phyloP scores from a whole-genome alignment of 2,113 vertebrate genomes.

The Epinephelus fuscoguttatus region DNA sequence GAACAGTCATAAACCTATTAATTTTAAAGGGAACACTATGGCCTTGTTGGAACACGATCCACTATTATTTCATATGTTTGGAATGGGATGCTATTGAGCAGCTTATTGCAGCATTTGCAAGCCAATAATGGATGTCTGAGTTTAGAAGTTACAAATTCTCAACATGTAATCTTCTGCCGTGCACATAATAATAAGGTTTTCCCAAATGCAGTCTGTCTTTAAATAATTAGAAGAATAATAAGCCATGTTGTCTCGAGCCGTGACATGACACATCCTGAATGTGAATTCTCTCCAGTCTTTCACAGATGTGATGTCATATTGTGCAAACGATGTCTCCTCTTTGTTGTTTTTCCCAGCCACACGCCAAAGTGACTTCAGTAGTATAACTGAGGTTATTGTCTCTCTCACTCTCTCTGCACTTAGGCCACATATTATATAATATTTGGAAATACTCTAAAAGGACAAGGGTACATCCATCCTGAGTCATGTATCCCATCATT shows the following conservation, averaged over 20 bases:
- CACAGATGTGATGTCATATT: slow-evolving; percentile 36
- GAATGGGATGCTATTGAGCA: slow-evolving; percentile 26
- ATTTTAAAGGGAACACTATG: slow-evolving; percentile 30
- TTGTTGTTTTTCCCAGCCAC: slow-evolving; percentile 19
- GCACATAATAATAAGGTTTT: neutral
- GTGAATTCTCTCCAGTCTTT: neutral
- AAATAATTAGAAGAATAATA: neutral
- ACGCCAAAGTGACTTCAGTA: slow-evolving; percentile 7
- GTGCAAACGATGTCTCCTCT: slow-evolving; percentile 9
- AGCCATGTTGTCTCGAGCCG: neutral
- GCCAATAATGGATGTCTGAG: slow-evolving; percentile 26
- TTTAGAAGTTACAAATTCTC: slow-evolving; percentile 8
- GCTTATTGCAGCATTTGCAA: slow-evolving; percentile 36
- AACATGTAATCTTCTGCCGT: neutral
- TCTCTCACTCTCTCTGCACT: neutral
- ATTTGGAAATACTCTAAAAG: neutral
- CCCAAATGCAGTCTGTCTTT: neutral
- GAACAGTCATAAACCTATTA: slow-evolving; percentile 50
- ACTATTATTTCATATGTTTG: slow-evolving; percentile 30
- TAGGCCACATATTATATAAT: neutral
- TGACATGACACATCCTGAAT: neutral
- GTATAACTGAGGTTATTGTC: slow-evolving; percentile 19
- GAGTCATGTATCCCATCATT: too few relatives aligned
- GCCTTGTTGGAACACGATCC: slow-evolving; percentile 42
- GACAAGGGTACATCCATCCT: neutral